phyloP scores from a whole-genome alignment of 2,797 vertebrate genomes.

The Epinephelus coioides region DNA sequence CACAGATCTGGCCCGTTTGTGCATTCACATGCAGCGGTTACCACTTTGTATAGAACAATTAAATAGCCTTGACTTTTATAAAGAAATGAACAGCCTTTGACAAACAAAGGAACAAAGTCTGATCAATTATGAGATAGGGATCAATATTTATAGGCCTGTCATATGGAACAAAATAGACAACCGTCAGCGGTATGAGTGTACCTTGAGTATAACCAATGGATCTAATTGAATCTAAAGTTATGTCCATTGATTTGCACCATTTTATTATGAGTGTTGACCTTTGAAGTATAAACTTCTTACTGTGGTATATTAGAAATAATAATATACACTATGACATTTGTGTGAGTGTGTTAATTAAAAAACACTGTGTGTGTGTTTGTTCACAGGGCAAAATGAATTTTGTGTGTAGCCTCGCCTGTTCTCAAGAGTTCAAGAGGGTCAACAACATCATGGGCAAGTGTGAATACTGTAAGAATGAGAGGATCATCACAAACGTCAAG shows the following conservation, averaged over 20 bases:
- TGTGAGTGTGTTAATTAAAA: neutral
- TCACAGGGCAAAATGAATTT: constrained; percentile 90
- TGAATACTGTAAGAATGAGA: constrained; percentile 92
- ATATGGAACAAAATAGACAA: too few species aligned
- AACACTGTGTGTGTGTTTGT: neutral
- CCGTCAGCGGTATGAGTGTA: too few species aligned
- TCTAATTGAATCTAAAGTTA: neutral
- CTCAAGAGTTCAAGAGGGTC: constrained; percentile 90
- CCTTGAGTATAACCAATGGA: neutral
- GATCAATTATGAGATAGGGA: too few species aligned
- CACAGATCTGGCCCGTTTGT: too few species aligned
- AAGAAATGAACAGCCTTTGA: too few species aligned
- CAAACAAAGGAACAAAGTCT: too few species aligned
- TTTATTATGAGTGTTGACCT: neutral
- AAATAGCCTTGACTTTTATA: too few species aligned
- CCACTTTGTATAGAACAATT: too few species aligned
- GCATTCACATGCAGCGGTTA: too few species aligned
- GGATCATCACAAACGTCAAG: constrained; percentile 88
- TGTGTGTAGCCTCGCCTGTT: constrained; percentile 90
- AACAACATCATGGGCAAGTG: constrained; percentile 88
- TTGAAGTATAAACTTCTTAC: constrained; percentile 55
- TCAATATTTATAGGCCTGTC: too few species aligned
- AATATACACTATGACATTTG: neutral
- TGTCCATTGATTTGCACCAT: neutral
- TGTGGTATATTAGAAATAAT: neutral